Percentiles rank a stretch among this genome's conserved stretches.
phyloP scores from a whole-genome alignment of 2,888 invertebrate species.

The Ochlodes sylvanus region DNA sequence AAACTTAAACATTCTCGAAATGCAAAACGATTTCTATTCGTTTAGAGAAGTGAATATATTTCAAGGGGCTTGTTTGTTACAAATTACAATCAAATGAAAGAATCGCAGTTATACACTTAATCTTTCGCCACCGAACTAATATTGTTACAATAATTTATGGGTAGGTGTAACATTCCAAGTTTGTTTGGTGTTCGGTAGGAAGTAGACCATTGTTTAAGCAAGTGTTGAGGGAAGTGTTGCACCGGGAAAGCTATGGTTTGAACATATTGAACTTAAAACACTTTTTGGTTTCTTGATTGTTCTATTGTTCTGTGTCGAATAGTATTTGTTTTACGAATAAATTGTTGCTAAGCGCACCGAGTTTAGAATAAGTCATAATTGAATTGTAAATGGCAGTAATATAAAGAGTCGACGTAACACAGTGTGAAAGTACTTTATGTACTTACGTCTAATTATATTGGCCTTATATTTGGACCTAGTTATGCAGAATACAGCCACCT shows the following conservation, averaged over 20 bases:
- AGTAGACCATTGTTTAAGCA: conserved; percentile 71
- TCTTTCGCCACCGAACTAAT: conserved; percentile 41
- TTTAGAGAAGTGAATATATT: not conserved
- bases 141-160: conserved; percentile 46
- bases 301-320: conserved; percentile 33
- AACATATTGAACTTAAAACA: conserved; percentile 32
- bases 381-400: no score
- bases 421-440: no score
- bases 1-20: no score
- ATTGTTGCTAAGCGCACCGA: not conserved
- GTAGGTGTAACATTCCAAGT: conserved; percentile 29
- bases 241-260: conserved; percentile 18
- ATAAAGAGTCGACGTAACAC: no score
- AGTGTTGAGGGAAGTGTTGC: conserved; percentile 70
- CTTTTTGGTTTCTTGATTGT: conserved; percentile 42
- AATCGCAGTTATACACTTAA: conserved; percentile 21
- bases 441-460: no score
- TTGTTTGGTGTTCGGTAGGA: conserved; percentile 51
- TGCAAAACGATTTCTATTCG: no score
- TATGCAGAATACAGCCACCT: no score
- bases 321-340: conserved; percentile 18
- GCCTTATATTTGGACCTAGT: no score
- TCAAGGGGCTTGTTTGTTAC: not conserved
- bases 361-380: not conserved
- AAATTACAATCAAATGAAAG: conserved; percentile 17